These are phyloP conservation scores for Drosophila picticornis DNA, from an alignment of 2,888 invertebrate genomes.

Conservation along the genomic window DNA sequence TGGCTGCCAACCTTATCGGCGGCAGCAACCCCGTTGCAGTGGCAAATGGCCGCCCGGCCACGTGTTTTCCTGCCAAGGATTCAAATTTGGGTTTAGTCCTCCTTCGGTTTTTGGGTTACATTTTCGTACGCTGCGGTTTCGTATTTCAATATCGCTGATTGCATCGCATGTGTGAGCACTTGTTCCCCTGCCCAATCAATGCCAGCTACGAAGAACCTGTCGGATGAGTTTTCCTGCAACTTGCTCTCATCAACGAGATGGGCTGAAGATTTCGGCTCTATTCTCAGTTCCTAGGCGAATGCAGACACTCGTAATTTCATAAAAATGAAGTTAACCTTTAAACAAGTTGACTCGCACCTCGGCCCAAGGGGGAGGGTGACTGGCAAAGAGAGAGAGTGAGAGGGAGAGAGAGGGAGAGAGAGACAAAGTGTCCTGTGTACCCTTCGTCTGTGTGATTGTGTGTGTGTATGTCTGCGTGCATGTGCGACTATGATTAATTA, in stretches of 20 bases:
- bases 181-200: constrained; percentile 44
- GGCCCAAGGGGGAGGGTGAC: not conserved
- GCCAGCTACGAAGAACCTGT: constrained; percentile 7
- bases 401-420: not conserved
- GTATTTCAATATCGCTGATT: constrained; percentile 68
- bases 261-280: not conserved
- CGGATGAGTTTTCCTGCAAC: not conserved
- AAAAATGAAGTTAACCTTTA: constrained; percentile 78
- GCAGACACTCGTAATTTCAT: constrained; percentile 40
- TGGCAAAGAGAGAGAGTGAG: not conserved
- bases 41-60: constrained; percentile 52
- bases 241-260: not conserved
- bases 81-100: constrained; percentile 41
- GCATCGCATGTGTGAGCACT: constrained; percentile 25
- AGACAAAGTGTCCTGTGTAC: constrained; percentile 30
- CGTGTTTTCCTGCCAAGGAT: constrained; percentile 48
- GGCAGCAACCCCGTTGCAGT: constrained; percentile 49
- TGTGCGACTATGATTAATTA: constrained; percentile 81
- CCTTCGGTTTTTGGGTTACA: constrained; percentile 11
- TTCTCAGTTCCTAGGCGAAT: not conserved
- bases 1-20: constrained; percentile 70
- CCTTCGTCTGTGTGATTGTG: constrained; percentile 29
- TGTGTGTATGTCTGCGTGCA: constrained; percentile 59
- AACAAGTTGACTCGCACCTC: constrained; percentile 69
- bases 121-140: constrained; percentile 56